These are phyloP conservation scores for Phylloscopus trochiloides DNA, from an alignment of 2,113 vertebrate genomes.

Conservation along the genomic window DNA sequence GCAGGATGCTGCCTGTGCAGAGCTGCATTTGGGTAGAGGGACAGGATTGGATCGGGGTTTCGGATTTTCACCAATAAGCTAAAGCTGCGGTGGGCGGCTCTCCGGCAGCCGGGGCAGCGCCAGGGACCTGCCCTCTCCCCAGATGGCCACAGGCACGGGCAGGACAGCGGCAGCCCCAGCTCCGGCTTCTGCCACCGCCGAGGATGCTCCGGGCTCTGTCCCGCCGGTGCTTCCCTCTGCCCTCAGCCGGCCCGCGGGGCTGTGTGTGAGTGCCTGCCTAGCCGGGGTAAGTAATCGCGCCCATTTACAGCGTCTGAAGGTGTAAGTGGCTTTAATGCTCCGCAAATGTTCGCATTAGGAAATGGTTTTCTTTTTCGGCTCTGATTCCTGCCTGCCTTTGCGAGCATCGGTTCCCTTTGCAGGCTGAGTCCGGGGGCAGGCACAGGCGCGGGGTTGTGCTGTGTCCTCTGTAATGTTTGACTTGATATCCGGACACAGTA, in stretches of 20 bases:
- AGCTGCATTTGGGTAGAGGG: conserved; percentile 76
- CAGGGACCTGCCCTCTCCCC: conserved; percentile 52
- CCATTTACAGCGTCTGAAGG: neutral
- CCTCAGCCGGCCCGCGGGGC: neutral
- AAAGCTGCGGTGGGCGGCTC: conserved; percentile 72
- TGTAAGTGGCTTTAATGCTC: neutral
- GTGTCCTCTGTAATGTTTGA: neutral
- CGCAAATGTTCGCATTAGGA: neutral
- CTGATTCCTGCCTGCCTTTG: neutral
- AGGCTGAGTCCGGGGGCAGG: neutral
- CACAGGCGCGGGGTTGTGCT: neutral
- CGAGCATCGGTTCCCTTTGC: neutral
- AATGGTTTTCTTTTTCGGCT: neutral
- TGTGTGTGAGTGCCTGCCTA: neutral
- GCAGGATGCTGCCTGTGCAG: conserved; percentile 67
- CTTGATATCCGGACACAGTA: neutral
- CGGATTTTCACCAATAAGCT: conserved; percentile 80
- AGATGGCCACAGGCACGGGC: conserved; percentile 56
- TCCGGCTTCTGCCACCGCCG: neutral
- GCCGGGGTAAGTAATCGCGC: conserved; percentile 3
- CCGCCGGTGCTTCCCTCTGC: neutral
- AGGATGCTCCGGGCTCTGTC: neutral
- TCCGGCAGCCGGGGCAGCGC: conserved; percentile 56
- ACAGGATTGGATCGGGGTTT: conserved; percentile 79
- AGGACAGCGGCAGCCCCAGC: neutral